Conservation (phyloP, 2,797 vertebrate genomes). For the Vireo griseus region DNA sequence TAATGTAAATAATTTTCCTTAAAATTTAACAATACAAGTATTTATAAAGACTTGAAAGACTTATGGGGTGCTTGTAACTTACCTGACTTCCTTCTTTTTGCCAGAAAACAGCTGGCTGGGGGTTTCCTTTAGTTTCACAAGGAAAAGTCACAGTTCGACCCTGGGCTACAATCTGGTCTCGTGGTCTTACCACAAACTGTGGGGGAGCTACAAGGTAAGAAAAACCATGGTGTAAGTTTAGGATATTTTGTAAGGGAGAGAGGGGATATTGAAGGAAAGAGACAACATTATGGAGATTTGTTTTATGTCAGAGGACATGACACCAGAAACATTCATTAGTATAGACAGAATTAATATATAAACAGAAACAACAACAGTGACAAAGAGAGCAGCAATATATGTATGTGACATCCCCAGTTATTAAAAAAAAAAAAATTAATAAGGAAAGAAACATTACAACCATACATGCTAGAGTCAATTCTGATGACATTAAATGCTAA, state of each 20-base stretch:
- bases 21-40: neutral
- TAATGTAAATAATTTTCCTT: neutral
- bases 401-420: neutral
- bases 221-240: constrained; percentile 39
- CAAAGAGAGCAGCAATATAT: constrained; percentile 22
- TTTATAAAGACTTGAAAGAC: neutral
- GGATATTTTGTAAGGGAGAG: neutral
- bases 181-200: constrained; percentile 96
- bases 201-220: constrained; percentile 86
- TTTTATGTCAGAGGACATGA: constrained; percentile 30
- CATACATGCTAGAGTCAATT: constrained; percentile 8
- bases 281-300: neutral
- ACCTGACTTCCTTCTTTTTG: constrained; percentile 99
- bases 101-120: constrained; percentile 98
- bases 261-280: constrained; percentile 20
- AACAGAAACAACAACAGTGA: constrained; percentile 20
- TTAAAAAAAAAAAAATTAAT: neutral
- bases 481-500: neutral
- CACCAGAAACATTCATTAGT: constrained; percentile 39
- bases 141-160: constrained; percentile 94
- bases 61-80: constrained; percentile 30
- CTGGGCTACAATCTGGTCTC: constrained; percentile 97
- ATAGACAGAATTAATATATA: constrained; percentile 44
- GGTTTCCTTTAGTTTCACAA: constrained; percentile 97
- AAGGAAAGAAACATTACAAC: neutral